phyloP scores from a whole-genome alignment of 2,888 invertebrate species.

The Timandra comae region DNA sequence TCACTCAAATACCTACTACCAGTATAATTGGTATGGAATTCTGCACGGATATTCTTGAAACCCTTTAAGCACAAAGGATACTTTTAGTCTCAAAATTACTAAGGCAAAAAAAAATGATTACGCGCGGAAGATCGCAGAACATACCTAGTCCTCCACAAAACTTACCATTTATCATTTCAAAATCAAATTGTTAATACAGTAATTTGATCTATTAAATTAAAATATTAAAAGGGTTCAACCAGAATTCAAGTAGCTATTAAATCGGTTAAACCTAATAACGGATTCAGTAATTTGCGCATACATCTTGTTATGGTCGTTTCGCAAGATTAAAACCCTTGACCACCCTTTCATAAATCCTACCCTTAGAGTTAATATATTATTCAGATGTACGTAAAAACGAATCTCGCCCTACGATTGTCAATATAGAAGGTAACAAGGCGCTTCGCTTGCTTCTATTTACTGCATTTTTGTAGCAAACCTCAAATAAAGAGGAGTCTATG shows the following conservation, averaged over 20 bases:
- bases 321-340: slow-evolving; percentile 67
- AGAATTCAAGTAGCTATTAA: slow-evolving; percentile 63
- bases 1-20: too few species aligned
- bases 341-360: slow-evolving; percentile 72
- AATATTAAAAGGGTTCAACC: slow-evolving; percentile 53
- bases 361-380: slow-evolving; percentile 64
- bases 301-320: slow-evolving; percentile 72
- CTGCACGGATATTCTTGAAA: too few species aligned
- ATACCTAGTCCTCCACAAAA: too few species aligned
- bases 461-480: slow-evolving; percentile 51
- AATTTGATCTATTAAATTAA: slow-evolving; percentile 49
- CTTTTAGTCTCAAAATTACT: too few species aligned
- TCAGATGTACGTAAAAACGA: slow-evolving; percentile 65
- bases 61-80: too few species aligned
- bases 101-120: too few species aligned
- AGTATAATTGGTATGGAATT: too few species aligned
- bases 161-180: slow-evolving; percentile 14
- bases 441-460: slow-evolving; percentile 33
- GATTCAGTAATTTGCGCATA: slow-evolving; percentile 73
- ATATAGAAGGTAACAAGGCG: slow-evolving; percentile 7
- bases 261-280: slow-evolving; percentile 62
- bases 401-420: slow-evolving; percentile 34
- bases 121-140: too few species aligned
- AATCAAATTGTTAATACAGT: too few species aligned
- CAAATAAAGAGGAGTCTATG: slow-evolving; percentile 71